Evolutionary conservation across 2,888 invertebrate species (phyloP), one percentile per base, ranked within the genome.

Genomic region (Sycophila texana): DNA sequence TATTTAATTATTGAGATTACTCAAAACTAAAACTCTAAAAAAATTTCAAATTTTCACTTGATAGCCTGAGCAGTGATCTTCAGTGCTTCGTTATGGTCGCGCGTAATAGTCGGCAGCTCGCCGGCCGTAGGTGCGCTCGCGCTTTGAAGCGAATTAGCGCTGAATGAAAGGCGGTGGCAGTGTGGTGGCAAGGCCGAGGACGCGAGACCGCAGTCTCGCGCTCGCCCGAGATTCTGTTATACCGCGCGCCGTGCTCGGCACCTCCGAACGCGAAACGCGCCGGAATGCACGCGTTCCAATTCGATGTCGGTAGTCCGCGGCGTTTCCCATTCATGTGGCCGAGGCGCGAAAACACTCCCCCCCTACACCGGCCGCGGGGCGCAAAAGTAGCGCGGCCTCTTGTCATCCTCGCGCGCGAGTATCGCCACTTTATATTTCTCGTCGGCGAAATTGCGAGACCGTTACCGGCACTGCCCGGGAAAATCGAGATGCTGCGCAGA

Each of bases 161-260:
- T 58, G 74, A 74, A 74, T 66, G 74, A 74, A 74, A 74, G 74
- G 74, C 74, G 74, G 49, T 66, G 74, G 30, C 30, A 4, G 30
- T n/a, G 26, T 39, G 22, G 20, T 16, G n/a, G 57, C 75, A 75
- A 75, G 67, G 67, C 75, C 75, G 67, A 75, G 75, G 74, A 74
- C 74, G 74, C 68, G 47, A 47, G 18, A 22, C 18, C 30, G 51
- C 51, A 55, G 20, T 26, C 14, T 49, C 47, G 65, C 47, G 51
- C 51, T 51, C 53, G 53, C 53, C n/a, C n/a, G 16, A 16, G 14
- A 49, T 61, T 30, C 61, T 61, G 30, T 63, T 63, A 63, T 66
- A 22, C 12, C 16, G 65, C 47, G 65, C 1, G 20, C 13, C 2
- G 10, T 1, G 58, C n/a, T 20, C 14, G 47, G 51, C 51, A 14